These are phyloP conservation scores for Pelecanoides urinatrix DNA, from an alignment of 2,113 vertebrate genomes.

Conservation along the genomic window DNA sequence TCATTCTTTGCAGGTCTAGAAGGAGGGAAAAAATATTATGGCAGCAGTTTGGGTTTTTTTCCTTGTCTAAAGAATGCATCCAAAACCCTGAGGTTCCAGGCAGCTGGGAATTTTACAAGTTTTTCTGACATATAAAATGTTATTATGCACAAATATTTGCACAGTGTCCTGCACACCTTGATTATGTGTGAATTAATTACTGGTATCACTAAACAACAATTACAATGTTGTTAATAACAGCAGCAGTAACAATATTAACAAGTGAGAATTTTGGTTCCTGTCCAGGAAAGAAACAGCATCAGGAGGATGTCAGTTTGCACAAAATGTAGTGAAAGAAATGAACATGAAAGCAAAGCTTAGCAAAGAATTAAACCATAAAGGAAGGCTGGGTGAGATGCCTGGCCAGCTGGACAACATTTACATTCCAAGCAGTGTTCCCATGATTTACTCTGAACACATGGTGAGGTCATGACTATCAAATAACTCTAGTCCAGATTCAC, in stretches of 20 bases:
- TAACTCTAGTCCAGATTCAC: not conserved
- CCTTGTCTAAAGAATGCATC: not conserved
- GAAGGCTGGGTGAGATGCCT: not conserved
- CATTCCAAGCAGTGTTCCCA: slow-evolving; percentile 34
- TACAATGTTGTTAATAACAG: not conserved
- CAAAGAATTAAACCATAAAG: slow-evolving; percentile 5
- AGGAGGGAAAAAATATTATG: not conserved
- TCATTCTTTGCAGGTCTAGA: not conserved
- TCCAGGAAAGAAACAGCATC: not conserved
- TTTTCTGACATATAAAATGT: not conserved
- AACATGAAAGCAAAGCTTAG: slow-evolving; percentile 2
- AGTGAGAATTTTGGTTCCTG: not conserved
- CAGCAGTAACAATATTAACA: not conserved
- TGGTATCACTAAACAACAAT: not conserved
- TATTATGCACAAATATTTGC: not conserved
- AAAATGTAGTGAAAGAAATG: not conserved
- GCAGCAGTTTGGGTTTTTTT: not conserved
- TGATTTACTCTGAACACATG: slow-evolving; percentile 45
- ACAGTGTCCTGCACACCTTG: not conserved
- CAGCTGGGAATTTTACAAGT: not conserved
- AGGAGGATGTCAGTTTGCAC: not conserved
- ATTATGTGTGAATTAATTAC: not conserved
- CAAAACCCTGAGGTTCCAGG: not conserved
- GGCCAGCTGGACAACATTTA: slow-evolving; percentile 51
- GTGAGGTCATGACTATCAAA: slow-evolving; percentile 35